Evolutionary conservation across 2,797 vertebrate genomes (phyloP).

Genomic region (Octomys mimax): DNA sequence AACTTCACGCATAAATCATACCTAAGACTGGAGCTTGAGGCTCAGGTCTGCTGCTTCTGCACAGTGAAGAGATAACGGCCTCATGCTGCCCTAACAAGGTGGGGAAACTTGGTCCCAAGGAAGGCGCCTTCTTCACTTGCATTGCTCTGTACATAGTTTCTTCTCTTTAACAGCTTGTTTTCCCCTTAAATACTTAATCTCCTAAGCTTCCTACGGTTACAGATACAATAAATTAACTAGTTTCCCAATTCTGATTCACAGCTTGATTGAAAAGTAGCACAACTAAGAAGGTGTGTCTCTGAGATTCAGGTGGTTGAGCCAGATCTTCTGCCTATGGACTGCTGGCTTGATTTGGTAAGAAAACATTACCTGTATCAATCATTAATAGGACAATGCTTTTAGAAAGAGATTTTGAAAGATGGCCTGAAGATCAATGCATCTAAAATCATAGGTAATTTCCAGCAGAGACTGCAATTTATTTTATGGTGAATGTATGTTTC

Average conservation of each 20-base stretch:
- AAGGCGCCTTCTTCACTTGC: background rate
- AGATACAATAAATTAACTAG: conserved; percentile 65
- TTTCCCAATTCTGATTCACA: conserved; percentile 69
- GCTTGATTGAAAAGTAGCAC: conserved; percentile 70
- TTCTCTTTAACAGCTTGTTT: background rate
- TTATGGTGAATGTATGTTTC: background rate
- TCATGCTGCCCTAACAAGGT: background rate
- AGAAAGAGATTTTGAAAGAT: conserved; percentile 16
- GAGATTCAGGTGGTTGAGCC: conserved; percentile 66
- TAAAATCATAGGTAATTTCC: conserved; percentile 10
- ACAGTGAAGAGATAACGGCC: background rate
- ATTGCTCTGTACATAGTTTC: background rate
- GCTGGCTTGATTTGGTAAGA: conserved; percentile 75
- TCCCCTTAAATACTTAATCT: background rate
- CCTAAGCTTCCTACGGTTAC: conserved; percentile 20
- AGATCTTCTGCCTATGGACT: conserved; percentile 81
- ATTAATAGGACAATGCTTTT: conserved; percentile 42
- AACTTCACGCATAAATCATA: conserved; percentile 6
- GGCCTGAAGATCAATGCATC: background rate
- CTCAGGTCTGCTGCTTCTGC: background rate
- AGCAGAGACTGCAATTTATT: background rate
- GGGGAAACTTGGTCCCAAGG: background rate
- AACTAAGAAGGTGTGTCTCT: conserved; percentile 67
- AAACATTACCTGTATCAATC: conserved; percentile 56
- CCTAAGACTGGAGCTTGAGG: background rate